A percentile compares a stretch with the other conserved stretches of the same genome.
phyloP scores from a whole-genome alignment of 2,888 invertebrate genomes.

The Pristionchus exspectatus region DNA sequence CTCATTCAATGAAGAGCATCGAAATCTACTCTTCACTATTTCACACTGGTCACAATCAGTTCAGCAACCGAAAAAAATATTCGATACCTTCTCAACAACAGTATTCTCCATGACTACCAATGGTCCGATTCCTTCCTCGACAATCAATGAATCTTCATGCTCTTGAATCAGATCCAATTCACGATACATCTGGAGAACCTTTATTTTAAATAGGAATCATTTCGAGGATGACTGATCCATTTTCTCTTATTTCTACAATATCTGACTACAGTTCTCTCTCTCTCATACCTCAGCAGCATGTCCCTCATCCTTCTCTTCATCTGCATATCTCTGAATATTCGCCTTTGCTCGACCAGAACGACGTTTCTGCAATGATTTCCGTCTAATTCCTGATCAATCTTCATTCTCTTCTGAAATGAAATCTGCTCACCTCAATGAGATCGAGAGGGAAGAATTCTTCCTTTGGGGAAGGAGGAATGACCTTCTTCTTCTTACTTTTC shows the following conservation, averaged over 20 bases:
- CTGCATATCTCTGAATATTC: slow-evolving; percentile 40
- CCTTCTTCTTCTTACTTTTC: slow-evolving; percentile 54
- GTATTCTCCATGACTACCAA: slow-evolving; percentile 42
- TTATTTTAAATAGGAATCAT: background rate
- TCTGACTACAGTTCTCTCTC: background rate
- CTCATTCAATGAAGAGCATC: background rate
- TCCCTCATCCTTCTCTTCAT: slow-evolving; percentile 27
- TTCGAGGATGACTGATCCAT: background rate
- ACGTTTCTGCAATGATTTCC: slow-evolving; percentile 77
- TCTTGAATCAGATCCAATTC: slow-evolving; percentile 54
- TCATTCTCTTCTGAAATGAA: background rate
- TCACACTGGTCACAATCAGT: background rate
- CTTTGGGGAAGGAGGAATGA: slow-evolving; percentile 1
- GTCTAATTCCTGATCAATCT: slow-evolving; percentile 5
- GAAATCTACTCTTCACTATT: background rate
- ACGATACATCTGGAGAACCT: slow-evolving; percentile 34
- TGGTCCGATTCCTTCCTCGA: slow-evolving; percentile 12
- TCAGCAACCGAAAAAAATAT: background rate
- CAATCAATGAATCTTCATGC: background rate
- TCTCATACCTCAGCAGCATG: slow-evolving; percentile 35
- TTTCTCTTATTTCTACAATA: background rate
- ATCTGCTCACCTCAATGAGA: slow-evolving; percentile 21
- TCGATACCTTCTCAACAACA: slow-evolving; percentile 39
- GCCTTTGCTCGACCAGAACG: slow-evolving; percentile 78
- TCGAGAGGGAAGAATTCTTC: slow-evolving; percentile 38